Percentiles rank a stretch among this genome's conserved stretches.
Conservation (phyloP, 2,888 invertebrate genomes). For the Nomada flava region DNA sequence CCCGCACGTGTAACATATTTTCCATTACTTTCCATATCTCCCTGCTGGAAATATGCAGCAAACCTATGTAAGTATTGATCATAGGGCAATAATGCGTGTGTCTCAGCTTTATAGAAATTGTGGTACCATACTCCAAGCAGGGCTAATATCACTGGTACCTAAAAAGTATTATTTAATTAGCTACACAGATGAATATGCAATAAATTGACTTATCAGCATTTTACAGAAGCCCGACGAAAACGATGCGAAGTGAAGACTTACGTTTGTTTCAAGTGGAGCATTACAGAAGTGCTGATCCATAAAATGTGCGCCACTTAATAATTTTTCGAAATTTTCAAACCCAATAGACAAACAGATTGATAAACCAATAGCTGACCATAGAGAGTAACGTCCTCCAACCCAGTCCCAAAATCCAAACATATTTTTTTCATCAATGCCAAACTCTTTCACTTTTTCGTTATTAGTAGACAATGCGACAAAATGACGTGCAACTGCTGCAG, state of each 20-base stretch:
- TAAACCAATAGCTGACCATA: conserved; percentile 99
- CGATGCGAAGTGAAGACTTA: conserved; percentile 83
- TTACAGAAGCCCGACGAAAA: no score
- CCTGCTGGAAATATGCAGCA: conserved; percentile 99
- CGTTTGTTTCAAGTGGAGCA: conserved; percentile 96
- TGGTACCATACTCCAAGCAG: conserved; percentile 96
- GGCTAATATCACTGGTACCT: conserved; percentile 97
- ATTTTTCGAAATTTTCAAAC: conserved; percentile 96
- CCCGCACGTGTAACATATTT: conserved; percentile 94
- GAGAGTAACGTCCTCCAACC: conserved; percentile 98
- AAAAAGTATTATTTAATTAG: conserved; percentile 64
- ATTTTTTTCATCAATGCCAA: conserved; percentile 98
- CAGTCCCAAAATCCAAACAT: conserved; percentile 99
- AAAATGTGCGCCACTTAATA: conserved; percentile 95
- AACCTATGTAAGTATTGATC: conserved; percentile 99
- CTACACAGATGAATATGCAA: not conserved
- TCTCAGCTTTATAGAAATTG: conserved; percentile 98
- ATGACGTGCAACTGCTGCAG: conserved; percentile 95
- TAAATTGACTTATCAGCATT: not conserved
- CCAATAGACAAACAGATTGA: conserved; percentile 97
- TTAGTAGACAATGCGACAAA: conserved; percentile 99
- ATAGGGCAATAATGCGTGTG: conserved; percentile 98
- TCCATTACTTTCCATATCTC: conserved; percentile 99
- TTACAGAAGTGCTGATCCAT: conserved; percentile 97
- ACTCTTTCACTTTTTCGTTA: conserved; percentile 95